Percentiles rank a stretch among this genome's conserved stretches.
These are phyloP conservation scores for Bactericera cockerelli DNA, from an alignment of 1,140 invertebrate species.

Conservation along the genomic window DNA sequence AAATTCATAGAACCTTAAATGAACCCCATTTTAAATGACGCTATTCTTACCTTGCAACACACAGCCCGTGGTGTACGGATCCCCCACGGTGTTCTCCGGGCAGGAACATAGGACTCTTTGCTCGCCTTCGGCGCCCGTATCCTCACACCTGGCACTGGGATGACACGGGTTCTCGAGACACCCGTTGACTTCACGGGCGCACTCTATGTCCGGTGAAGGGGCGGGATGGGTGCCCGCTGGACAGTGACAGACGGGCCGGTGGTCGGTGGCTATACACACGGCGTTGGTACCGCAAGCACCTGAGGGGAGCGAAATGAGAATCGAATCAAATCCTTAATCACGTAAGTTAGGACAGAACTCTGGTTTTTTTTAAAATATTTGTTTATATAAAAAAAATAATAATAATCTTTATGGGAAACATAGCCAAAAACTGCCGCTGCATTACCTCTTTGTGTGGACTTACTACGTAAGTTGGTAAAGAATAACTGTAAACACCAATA, in stretches of 20 bases:
- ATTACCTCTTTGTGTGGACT: too few species aligned
- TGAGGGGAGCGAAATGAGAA: conserved; percentile 36
- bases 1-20: too few species aligned
- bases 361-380: too few species aligned
- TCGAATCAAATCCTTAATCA: too few species aligned
- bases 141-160: conserved; percentile 56
- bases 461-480: too few species aligned
- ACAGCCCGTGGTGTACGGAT: conserved; percentile 56
- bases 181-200: conserved; percentile 39
- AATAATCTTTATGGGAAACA: too few species aligned
- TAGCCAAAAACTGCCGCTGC: too few species aligned
- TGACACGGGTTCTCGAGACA: conserved; percentile 65
- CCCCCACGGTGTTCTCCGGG: conserved; percentile 53
- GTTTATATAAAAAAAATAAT: too few species aligned
- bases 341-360: too few species aligned
- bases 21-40: too few species aligned
- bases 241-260: conserved; percentile 69
- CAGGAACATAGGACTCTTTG: conserved; percentile 49
- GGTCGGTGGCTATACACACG: conserved; percentile 63
- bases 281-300: conserved; percentile 79
- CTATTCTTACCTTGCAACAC: conserved; percentile 52
- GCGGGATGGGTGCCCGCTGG: conserved; percentile 71
- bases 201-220: conserved; percentile 66
- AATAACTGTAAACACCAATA: too few species aligned
- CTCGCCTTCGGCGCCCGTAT: conserved; percentile 38